Percentiles rank a stretch among this genome's conserved stretches.
These are phyloP conservation scores for Mus spretus DNA, from an alignment of 2,797 vertebrate genomes.

Conservation along the genomic window DNA sequence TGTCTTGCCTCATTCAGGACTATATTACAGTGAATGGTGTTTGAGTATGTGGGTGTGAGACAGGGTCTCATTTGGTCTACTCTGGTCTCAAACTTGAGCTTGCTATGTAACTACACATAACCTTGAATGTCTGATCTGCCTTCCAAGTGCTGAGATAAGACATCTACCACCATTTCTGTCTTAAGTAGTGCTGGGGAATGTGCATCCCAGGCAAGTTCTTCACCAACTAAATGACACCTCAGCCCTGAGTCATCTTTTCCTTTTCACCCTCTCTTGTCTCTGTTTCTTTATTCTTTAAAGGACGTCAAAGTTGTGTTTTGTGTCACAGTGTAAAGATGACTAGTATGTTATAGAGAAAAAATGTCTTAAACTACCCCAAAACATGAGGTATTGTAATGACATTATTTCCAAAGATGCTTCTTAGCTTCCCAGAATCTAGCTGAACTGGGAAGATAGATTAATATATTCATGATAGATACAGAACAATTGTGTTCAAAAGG, in stretches of 20 bases:
- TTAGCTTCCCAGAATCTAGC: slow-evolving; percentile 13
- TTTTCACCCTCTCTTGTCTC: slow-evolving; percentile 54
- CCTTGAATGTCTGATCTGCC: no score
- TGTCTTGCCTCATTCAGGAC: slow-evolving; percentile 55
- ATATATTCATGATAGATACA: slow-evolving; percentile 41
- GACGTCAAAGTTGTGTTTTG: slow-evolving; percentile 64
- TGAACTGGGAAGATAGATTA: not conserved
- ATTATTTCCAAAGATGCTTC: slow-evolving; percentile 63
- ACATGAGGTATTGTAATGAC: slow-evolving; percentile 44
- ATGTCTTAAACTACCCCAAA: slow-evolving; percentile 65
- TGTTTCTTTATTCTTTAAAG: slow-evolving; percentile 74
- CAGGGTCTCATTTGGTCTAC: not conserved
- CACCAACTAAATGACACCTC: not conserved
- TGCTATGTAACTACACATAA: not conserved
- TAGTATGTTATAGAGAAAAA: slow-evolving; percentile 70
- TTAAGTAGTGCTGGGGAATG: no score
- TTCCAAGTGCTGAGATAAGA: not conserved
- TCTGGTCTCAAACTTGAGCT: not conserved
- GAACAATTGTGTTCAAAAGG: slow-evolving; percentile 48
- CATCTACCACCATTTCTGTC: no score
- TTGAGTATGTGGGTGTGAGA: not conserved
- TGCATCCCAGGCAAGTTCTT: not conserved
- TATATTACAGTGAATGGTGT: slow-evolving; percentile 55
- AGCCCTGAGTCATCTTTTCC: slow-evolving; percentile 17
- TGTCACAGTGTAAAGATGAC: slow-evolving; percentile 53